Evolutionary conservation across 2,797 vertebrate species (phyloP).

Genomic region (Hydrophis major): DNA sequence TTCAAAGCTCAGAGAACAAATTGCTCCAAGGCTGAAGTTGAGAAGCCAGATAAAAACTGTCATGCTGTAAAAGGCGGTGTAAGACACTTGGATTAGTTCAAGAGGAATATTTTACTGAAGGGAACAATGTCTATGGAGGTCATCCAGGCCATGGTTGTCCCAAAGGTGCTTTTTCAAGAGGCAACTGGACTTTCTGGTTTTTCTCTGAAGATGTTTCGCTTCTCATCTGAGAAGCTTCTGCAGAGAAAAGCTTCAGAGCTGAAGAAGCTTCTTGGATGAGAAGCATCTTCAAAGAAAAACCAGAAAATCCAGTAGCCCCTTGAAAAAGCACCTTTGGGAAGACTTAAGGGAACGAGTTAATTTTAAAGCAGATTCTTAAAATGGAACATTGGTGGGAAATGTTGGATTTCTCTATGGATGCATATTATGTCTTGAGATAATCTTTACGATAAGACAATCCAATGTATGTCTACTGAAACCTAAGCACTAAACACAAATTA

Average conservation of each 20-base stretch:
- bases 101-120: background rate
- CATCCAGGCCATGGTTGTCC: no score
- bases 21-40: conserved; percentile 62
- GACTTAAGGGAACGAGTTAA: background rate
- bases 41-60: conserved; percentile 49
- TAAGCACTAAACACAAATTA: background rate
- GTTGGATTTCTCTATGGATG: background rate
- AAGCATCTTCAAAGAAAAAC: no score
- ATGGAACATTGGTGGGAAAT: background rate
- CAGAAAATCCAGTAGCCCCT: no score
- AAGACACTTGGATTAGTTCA: conserved; percentile 43
- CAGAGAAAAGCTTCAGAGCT: no score
- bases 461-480: background rate
- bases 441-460: background rate
- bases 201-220: no score
- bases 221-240: no score
- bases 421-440: background rate
- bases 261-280: no score
- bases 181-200: no score
- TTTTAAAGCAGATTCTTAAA: background rate
- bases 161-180: no score
- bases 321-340: no score
- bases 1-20: conserved; percentile 60
- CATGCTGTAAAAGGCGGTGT: conserved; percentile 36
- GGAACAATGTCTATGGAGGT: no score